phyloP scores from a whole-genome alignment of 2,888 invertebrate species.

The Muschampia plurimacula region DNA sequence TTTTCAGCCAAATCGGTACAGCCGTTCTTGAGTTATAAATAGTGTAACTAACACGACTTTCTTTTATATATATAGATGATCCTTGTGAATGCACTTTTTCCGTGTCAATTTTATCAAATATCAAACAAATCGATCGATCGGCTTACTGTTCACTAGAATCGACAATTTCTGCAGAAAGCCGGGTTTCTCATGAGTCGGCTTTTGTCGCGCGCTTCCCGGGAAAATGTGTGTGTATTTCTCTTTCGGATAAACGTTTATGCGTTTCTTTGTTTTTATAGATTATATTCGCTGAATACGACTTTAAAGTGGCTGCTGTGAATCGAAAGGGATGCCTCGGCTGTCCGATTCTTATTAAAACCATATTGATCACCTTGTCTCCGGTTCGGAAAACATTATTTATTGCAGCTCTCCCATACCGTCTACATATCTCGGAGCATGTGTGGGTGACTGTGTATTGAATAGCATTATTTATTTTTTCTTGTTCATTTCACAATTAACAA shows the following conservation, averaged over 20 bases:
- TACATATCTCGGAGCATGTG: background rate
- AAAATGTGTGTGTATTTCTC: constrained; percentile 45
- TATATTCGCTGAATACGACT: constrained; percentile 48
- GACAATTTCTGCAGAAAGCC: constrained; percentile 50
- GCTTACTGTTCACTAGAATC: constrained; percentile 63
- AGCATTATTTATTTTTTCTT: background rate
- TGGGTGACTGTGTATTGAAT: constrained; percentile 2
- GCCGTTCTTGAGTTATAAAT: too few relatives aligned
- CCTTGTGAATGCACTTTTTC: background rate
- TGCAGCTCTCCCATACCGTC: background rate
- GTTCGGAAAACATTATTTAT: constrained; percentile 32
- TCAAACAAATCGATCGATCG: constrained; percentile 53
- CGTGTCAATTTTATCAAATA: constrained; percentile 11
- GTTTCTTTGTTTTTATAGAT: constrained; percentile 51
- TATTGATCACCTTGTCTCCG: constrained; percentile 20
- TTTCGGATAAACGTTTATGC: constrained; percentile 46
- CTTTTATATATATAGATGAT: too few relatives aligned
- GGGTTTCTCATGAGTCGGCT: constrained; percentile 49
- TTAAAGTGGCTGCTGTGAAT: constrained; percentile 39
- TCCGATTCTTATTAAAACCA: constrained; percentile 35
- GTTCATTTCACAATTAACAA: constrained; percentile 1
- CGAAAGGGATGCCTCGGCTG: constrained; percentile 29
- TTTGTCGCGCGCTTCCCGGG: constrained; percentile 54
- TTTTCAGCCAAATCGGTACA: too few relatives aligned
- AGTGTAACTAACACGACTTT: too few relatives aligned